These are phyloP conservation scores for Hyperopisus bebe DNA, from an alignment of 2,113 vertebrate species.

Conservation along the genomic window DNA sequence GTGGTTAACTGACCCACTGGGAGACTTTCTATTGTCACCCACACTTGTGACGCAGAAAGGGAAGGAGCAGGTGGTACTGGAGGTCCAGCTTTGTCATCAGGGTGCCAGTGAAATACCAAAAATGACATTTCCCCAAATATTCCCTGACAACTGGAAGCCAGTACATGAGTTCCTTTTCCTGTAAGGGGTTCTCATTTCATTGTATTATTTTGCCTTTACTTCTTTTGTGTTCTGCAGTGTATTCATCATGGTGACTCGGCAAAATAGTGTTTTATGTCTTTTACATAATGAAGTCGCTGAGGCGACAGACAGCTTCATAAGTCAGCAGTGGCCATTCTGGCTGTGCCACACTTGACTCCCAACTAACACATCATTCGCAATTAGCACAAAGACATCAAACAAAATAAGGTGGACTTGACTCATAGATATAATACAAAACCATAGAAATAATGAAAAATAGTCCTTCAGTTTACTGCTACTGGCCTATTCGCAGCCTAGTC, in stretches of 20 bases:
- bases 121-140: not conserved
- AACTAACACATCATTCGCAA: not conserved
- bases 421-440: not conserved
- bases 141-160: not conserved
- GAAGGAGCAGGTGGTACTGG: not conserved
- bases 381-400: not conserved
- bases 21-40: not conserved
- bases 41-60: not conserved
- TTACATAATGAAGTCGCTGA: not conserved
- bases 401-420: not conserved
- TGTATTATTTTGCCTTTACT: not conserved
- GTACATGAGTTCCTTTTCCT: not conserved
- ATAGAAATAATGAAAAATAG: not conserved
- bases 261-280: not conserved
- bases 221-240: not conserved
- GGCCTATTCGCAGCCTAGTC: not conserved
- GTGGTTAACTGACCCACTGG: not conserved
- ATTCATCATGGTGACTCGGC: not conserved
- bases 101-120: not conserved
- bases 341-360: not conserved
- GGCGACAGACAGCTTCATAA: not conserved
- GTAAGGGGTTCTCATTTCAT: not conserved
- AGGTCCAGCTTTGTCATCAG: not conserved
- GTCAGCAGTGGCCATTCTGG: not conserved
- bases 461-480: not conserved